Base-by-base conservation (phyloP, 2,888 invertebrate genomes). In the Polydesmus complanatus region DNA sequence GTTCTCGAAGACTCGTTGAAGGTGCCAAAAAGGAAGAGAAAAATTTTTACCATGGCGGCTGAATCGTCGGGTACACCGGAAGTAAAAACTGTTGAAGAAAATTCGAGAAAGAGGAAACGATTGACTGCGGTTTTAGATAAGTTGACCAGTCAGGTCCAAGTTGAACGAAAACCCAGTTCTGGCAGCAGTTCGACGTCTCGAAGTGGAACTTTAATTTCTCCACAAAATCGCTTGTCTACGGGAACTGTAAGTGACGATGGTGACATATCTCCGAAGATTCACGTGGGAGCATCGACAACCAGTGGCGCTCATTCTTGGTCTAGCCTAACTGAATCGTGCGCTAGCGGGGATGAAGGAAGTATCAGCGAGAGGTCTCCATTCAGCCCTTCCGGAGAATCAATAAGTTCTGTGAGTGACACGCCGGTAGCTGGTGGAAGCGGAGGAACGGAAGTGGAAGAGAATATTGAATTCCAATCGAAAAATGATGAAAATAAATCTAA, bases 61-160 rank as follows among this genome's bases (percentile, higher is more conserved):
- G 37, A 37, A 37, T 37, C 37, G 5, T 37, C 37, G 5, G 37
- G 37, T 37, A 37, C 37, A 8, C 37, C 37, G 8, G 37, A 5
- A 8, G 37, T 37, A 37, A 5, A 37, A 37, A 37, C 8, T 37
- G 14, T 5, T 37, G 61, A 63, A 37, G 58, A 61, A 26, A 62
- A 53, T 21, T 58, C 60, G 19, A 79, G 84, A 66, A 90, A 89
- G 73, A 81, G 87, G 65, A 84, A 87, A 71, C 80, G 89, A 50
- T 78, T 90, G 21, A 87, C 86, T 60, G 85, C 84, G 64, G 85
- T 91, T 23, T 77, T 91, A 63, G 88, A 89, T 71, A 87, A 64
- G 48, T 60, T 64, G 19, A 58, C 58, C 49, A 62, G 62, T 27
- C 62, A 62, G 48, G 57, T 60, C 52, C 60, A 54, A 2, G 37